phyloP scores from a whole-genome alignment of 2,888 invertebrate genomes.

The Sesia bembeciformis region DNA sequence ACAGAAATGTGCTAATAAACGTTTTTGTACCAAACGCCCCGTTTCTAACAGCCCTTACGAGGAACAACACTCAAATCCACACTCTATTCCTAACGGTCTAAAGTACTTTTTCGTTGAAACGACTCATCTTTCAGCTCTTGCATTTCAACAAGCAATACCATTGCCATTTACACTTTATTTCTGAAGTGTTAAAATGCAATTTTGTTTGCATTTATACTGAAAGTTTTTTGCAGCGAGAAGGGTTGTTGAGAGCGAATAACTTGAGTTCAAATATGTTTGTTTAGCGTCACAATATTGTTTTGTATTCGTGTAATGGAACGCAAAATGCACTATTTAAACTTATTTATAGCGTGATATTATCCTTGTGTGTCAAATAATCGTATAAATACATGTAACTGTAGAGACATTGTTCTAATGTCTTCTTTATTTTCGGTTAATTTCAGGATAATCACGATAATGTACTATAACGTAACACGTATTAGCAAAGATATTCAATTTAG shows the following conservation, averaged over 20 bases:
- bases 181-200: conserved; percentile 4
- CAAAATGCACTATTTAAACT: too few relatives aligned
- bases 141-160: too few relatives aligned
- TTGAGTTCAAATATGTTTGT: conserved; percentile 24
- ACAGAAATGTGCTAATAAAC: conserved; percentile 61
- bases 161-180: conserved; percentile 11
- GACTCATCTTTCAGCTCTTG: neutral
- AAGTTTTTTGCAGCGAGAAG: conserved; percentile 1
- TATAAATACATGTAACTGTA: too few relatives aligned
- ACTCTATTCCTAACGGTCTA: neutral
- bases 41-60: conserved; percentile 22
- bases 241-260: conserved; percentile 16
- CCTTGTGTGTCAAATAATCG: too few relatives aligned
- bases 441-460: too few relatives aligned
- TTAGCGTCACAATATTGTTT: conserved; percentile 16
- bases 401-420: too few relatives aligned
- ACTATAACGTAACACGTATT: too few relatives aligned
- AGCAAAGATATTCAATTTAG: too few relatives aligned
- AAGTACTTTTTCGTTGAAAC: neutral
- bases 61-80: neutral
- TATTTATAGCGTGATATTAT: too few relatives aligned
- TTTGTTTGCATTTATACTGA: conserved; percentile 2
- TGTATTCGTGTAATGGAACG: conserved; percentile 3
- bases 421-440: too few relatives aligned
- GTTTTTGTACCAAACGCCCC: conserved; percentile 42